Base-by-base conservation (phyloP, 2,888 invertebrate genomes). In the Leucania comma region DNA sequence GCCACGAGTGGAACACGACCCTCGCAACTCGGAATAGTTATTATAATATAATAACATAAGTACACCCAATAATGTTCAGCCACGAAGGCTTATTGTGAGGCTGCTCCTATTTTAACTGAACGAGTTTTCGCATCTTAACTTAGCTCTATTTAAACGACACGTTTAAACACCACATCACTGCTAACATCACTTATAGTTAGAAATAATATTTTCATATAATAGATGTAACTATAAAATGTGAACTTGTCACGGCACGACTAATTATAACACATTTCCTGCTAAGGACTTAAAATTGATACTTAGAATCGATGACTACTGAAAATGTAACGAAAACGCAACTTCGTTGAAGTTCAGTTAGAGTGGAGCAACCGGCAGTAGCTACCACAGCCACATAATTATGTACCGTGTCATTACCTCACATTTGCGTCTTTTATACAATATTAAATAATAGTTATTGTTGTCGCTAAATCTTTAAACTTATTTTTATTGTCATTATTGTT, bases 361-460 rank as follows among this genome's bases (percentile, higher is more conserved):
- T 87, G 90, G 91, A 89, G 90, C 90, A 87, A 84, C 88, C 88
- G 84, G 75, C 82, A 84, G 85, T 83, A 81, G 84, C 86, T 86
- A 86, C 84, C 85, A 85, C 87, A 87, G 87, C 90, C 90, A 90
- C 92, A 90, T 87, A 86, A 71, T 62, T 80, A 75, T 90, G 89
- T 92, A 92, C 93, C 92, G 91, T 92, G 91, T 93, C 92, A 92
- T 94, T 94, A 94, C 94, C 95, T 95, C 94, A 95, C 94, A 90
- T 90, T 83, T 89, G 88, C 90, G 90, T 93, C 91, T 92, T 92
- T 93, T 92, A 88, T 91, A 92, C 90, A 92, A 90, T 91, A 88
- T 89, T 88, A 91, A 90, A 72, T 89, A 91, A 90, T 90, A 92
- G 90, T 93, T 92, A 93, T 93, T 94, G 94, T 94, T 94, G 93